Conservation (phyloP, 2,113 vertebrate genomes). For the Murina feae region DNA sequence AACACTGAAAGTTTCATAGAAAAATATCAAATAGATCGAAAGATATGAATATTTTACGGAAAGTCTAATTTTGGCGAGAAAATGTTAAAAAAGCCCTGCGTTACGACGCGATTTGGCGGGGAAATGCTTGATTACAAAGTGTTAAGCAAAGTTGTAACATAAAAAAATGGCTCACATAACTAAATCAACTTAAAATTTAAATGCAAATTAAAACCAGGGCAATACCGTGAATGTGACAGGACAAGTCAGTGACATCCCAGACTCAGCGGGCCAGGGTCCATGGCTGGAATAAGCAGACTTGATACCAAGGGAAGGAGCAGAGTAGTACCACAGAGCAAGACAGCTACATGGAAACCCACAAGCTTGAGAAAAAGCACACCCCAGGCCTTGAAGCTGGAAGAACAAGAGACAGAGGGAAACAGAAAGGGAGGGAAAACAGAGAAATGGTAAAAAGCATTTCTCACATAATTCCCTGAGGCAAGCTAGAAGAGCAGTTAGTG, state of each 20-base stretch:
- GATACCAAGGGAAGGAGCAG: background rate
- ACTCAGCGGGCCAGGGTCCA: background rate
- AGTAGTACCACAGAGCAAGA: background rate
- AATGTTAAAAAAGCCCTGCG: no score
- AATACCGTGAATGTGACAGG: background rate
- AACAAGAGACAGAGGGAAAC: background rate
- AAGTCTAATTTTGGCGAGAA: no score
- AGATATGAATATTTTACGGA: no score
- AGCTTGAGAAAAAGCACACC: background rate
- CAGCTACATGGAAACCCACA: background rate
- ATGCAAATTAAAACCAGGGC: background rate
- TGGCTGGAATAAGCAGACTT: background rate
- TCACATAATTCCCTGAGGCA: background rate
- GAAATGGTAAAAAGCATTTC: background rate
- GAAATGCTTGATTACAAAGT: no score
- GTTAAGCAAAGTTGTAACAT: background rate
- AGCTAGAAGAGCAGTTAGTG: background rate
- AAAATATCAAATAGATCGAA: no score
- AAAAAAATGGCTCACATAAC: background rate
- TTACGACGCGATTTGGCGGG: no score
- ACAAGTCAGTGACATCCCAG: no score
- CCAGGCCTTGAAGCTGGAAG: background rate
- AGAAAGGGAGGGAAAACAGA: background rate
- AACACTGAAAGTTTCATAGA: no score
- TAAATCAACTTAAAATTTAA: background rate